Conservation (phyloP, 1,140 invertebrate genomes). For the Solenopsis fugax region DNA sequence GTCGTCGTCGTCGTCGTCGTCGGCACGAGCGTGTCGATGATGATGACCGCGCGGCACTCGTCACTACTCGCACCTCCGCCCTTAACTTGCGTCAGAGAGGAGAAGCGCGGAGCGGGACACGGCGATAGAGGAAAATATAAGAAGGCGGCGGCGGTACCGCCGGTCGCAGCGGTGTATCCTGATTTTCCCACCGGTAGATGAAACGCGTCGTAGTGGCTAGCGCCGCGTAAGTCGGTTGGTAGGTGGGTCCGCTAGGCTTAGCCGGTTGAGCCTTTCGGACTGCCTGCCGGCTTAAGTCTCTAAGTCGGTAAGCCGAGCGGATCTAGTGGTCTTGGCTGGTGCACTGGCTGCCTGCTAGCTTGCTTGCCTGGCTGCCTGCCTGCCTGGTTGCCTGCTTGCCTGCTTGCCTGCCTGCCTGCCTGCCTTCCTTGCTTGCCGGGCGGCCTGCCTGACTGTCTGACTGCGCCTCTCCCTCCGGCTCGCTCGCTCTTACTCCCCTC, state of each 20-base stretch:
- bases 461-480: constrained; percentile 82
- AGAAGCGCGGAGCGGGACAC: constrained; percentile 36
- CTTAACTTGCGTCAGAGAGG: constrained; percentile 49
- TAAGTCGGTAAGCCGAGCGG: constrained; percentile 85
- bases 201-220: constrained; percentile 71
- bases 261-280: constrained; percentile 85
- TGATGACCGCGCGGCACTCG: constrained; percentile 51
- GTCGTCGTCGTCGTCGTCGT: constrained; percentile 28
- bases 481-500: constrained; percentile 75
- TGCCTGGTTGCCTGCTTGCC: constrained; percentile 67
- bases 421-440: constrained; percentile 76
- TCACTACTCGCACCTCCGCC: constrained; percentile 57
- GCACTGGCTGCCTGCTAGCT: constrained; percentile 78
- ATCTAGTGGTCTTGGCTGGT: constrained; percentile 84
- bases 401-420: constrained; percentile 71
- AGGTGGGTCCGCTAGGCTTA: constrained; percentile 83
- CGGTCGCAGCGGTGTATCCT: constrained; percentile 71
- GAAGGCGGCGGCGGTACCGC: constrained; percentile 69
- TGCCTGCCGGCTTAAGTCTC: constrained; percentile 85
- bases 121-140: constrained; percentile 63
- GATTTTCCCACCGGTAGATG: constrained; percentile 75
- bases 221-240: constrained; percentile 71
- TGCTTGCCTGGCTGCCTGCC: constrained; percentile 74
- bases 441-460: constrained; percentile 85
- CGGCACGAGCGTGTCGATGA: constrained; percentile 30